Conservation (phyloP, 2,888 invertebrate species). For the Aleiodes alternator region DNA sequence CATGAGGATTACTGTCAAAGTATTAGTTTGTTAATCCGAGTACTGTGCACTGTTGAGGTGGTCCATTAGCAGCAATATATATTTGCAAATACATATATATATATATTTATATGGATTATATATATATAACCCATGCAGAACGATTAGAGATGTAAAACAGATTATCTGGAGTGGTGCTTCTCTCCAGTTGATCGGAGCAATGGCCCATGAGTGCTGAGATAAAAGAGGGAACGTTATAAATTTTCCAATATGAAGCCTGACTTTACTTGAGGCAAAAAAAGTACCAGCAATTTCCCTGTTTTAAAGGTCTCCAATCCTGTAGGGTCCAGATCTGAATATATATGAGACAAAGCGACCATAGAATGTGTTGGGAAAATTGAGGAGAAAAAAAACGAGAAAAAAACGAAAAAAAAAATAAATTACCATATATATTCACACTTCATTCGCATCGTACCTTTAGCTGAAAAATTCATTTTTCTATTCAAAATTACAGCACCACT, state of each 20-base stretch:
- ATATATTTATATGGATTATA: neutral
- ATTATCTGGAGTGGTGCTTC: too few relatives aligned
- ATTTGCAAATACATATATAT: too few relatives aligned
- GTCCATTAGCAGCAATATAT: too few relatives aligned
- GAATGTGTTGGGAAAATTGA: neutral
- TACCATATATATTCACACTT: neutral
- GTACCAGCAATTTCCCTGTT: neutral
- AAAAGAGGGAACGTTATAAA: constrained; percentile 54
- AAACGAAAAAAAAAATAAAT: neutral
- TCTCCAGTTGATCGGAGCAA: constrained; percentile 51
- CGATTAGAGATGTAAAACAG: constrained; percentile 27
- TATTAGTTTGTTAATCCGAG: neutral
- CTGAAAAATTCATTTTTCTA: constrained; percentile 8
- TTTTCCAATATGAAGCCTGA: constrained; percentile 36
- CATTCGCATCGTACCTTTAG: neutral
- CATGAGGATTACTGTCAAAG: neutral
- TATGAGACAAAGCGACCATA: constrained; percentile 15
- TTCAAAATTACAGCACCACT: neutral
- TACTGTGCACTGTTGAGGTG: neutral
- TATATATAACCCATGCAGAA: neutral
- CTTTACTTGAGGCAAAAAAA: neutral
- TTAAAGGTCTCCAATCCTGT: neutral
- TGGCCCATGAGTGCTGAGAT: constrained; percentile 53
- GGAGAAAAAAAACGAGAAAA: neutral
- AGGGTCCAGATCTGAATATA: neutral